These are phyloP conservation scores for Myiotriccus ornatus DNA, from an alignment of 2,797 vertebrate genomes.

Conservation along the genomic window DNA sequence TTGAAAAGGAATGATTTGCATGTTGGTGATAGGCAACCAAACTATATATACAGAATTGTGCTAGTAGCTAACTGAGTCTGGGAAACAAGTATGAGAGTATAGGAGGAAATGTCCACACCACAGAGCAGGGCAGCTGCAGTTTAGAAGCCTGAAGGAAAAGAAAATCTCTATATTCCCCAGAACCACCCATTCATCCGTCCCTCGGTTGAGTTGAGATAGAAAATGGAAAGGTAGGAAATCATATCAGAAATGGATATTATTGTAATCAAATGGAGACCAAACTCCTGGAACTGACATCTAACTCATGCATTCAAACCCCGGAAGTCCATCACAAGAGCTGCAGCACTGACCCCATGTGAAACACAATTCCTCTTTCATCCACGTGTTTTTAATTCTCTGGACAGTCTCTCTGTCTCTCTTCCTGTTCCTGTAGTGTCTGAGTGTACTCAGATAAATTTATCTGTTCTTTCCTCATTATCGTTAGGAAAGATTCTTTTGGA, in stretches of 20 bases:
- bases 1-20: background rate
- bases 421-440: background rate
- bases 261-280: background rate
- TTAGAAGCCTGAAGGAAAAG: background rate
- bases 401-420: background rate
- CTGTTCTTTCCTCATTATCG: background rate
- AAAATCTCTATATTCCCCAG: background rate
- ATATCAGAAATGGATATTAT: background rate
- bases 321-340: background rate
- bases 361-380: background rate
- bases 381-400: background rate
- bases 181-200: fast-evolving
- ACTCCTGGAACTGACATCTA: background rate
- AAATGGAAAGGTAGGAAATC: background rate
- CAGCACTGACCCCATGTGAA: background rate
- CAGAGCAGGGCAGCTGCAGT: background rate
- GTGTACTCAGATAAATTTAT: background rate
- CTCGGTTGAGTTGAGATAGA: background rate
- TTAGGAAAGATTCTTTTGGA: background rate
- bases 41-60: background rate
- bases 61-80: background rate
- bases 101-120: background rate
- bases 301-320: background rate
- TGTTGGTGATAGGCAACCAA: background rate
- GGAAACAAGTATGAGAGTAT: background rate